Percentiles rank a stretch among this genome's conserved stretches.
Evolutionary conservation across 2,888 invertebrate genomes (phyloP).

Genomic region (Liodrosophila aerea): DNA sequence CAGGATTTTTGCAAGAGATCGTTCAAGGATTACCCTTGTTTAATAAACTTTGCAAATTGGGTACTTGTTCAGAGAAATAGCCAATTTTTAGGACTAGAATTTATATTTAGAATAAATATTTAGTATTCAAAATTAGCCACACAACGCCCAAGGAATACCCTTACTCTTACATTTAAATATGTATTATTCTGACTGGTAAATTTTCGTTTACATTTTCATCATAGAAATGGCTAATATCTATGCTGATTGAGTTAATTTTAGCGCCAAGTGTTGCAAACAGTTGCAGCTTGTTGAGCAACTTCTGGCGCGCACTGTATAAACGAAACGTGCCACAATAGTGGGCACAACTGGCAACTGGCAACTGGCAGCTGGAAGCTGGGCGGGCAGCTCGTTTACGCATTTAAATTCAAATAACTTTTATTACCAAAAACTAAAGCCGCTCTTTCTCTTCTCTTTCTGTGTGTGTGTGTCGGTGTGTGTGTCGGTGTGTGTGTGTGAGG

Average conservation of each 20-base stretch:
- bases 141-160: constrained; percentile 4
- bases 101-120: too few species aligned
- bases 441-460: constrained; percentile 12
- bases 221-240: not conserved
- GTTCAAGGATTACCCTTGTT: too few species aligned
- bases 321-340: constrained; percentile 59
- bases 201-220: too few species aligned
- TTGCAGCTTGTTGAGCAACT: constrained; percentile 13
- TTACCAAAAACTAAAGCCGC: constrained; percentile 64
- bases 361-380: constrained; percentile 36
- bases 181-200: too few species aligned
- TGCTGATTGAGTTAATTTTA: not conserved
- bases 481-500: constrained; percentile 9
- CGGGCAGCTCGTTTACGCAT: constrained; percentile 73
- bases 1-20: too few species aligned
- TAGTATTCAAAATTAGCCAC: too few species aligned
- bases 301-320: constrained; percentile 1
- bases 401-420: constrained; percentile 79
- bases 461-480: constrained; percentile 13
- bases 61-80: too few species aligned
- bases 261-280: not conserved
- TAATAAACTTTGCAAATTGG: too few species aligned
- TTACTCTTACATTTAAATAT: too few species aligned
- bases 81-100: too few species aligned
- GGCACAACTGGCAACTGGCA: constrained; percentile 40